phyloP scores from a whole-genome alignment of 2,113 vertebrate genomes.

The Microcebus murinus region DNA sequence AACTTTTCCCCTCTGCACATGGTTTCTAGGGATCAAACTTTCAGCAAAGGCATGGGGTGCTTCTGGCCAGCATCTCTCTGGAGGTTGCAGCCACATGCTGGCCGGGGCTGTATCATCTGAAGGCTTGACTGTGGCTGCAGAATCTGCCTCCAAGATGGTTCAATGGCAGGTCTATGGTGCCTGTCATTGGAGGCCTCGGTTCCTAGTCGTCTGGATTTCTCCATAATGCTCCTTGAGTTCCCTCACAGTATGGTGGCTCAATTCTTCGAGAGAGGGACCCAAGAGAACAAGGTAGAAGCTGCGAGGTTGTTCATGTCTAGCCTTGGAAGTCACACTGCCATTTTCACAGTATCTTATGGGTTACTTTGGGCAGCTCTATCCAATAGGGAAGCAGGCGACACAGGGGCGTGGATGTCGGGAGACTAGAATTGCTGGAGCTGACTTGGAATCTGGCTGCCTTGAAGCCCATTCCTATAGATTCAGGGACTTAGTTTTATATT shows the following conservation, averaged over 20 bases:
- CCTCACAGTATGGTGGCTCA: not conserved
- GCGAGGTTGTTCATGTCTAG: rapidly evolving
- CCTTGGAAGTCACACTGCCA: not conserved
- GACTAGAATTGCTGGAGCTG: not conserved
- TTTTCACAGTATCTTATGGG: not conserved
- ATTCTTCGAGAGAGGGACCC: not conserved
- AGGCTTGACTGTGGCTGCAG: not conserved
- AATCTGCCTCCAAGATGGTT: not conserved
- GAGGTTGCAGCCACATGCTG: not conserved
- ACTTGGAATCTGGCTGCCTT: not conserved
- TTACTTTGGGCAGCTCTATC: not conserved
- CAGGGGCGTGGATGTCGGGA: rapidly evolving
- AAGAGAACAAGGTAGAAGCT: not conserved
- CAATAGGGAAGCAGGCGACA: not conserved
- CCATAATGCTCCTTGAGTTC: not conserved
- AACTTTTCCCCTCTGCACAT: too few relatives aligned
- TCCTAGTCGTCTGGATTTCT: rapidly evolving
- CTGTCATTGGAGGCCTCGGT: not conserved
- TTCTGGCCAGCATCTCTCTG: not conserved
- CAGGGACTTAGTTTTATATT: not conserved
- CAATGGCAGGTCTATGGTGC: rapidly evolving
- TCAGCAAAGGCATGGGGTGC: not conserved
- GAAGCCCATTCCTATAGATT: not conserved
- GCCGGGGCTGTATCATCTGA: not conserved
- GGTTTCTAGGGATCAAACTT: not conserved